Evolutionary conservation across 2,888 invertebrate genomes (phyloP), one percentile per base, ranked within the genome.

Genomic region (Ophion obscuratus): DNA sequence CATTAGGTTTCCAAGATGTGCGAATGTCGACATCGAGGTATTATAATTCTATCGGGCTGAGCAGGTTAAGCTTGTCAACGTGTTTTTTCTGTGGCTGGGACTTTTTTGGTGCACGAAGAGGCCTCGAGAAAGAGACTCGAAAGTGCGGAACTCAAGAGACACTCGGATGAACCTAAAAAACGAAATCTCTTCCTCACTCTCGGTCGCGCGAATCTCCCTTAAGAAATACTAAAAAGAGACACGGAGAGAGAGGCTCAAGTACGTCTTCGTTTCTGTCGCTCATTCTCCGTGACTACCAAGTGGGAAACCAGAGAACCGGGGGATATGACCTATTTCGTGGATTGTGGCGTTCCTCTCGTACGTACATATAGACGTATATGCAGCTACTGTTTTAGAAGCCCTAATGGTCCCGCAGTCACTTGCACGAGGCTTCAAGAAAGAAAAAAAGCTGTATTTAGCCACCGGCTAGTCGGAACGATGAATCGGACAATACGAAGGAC

Each of bases 291-390:
- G 74, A 81, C 66, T 53, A 53, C 53, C 53, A 59, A 73, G 81
- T 67, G 66, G 70, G 66, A 59, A 67, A 67, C 80, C 67, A 44
- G 61, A 76, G 84, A 81, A 82, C 80, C 40, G 7, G 9, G 76
- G 78, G 86, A 87, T 89, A 90, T 90, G 90, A 91, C 90, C 91
- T 90, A 91, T 92, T 91, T 92, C 87, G 77, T 84, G 24, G 53
- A 87, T 87, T 85, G 81, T 86, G 87, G 87, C 74, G 31, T 81
- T 67, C 36, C 70, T 53, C 36, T 66, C 14, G 36, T 40, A 59
- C 59, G 57, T 47, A 40, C 53, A n/a, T 36, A 74, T 64, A 81
- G 31, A 44, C 47, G 11, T n/a, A 9, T 7, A 64, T 14, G 44
- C 24, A 24, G 40, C 44, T 40, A 20, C 17, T 47, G 73, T 68